Evolutionary conservation across 2,888 invertebrate genomes (phyloP), one percentile per base, ranked within the genome.

Genomic region (Papilio elwesi): DNA sequence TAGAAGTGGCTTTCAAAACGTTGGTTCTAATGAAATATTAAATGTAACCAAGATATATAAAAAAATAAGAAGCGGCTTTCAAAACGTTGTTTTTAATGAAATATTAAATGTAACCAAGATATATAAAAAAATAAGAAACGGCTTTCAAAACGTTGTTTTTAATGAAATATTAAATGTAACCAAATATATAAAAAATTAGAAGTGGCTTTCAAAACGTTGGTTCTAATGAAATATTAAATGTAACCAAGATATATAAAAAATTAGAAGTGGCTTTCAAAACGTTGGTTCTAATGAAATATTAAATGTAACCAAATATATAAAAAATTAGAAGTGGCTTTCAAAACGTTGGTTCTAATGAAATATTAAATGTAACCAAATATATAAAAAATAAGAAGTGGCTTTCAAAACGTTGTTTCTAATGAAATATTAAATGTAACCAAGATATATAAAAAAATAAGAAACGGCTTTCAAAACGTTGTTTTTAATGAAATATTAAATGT

Each of bases 81-180:
- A 63, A 12, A 51, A 49, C 52, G 59, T 47, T 47, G 26, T 49
- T 16, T 66, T 15, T 59, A 73, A 65, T 55, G 52, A 63, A 72
- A 68, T 63, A 68, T 68, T 49, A 57, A 68, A 64, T 65, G n/a
- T n/a, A n/a, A n/a, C 49, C 11, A 10, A 52, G 48, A 62, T 9
- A 64, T 64, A 43, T 48, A n/a, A 65, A 55, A n/a, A 64, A 43
- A 64, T 53, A 48, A 15, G 16, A 55, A 68, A 51, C 47, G 43
- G 26, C 26, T 13, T 51, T 47, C 52, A 63, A 12, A 51, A 49
- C 52, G 59, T 47, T 47, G 26, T 49, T 16, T 66, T 15, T 59
- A 73, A 65, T 55, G 52, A 63, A 72, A 68, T 63, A 68, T 68
- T 49, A 57, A 68, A 64, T 65, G n/a, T n/a, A n/a, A n/a, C 49